Evolutionary conservation across 2,113 vertebrate species (phyloP).

Genomic region (Pipa parva): DNA sequence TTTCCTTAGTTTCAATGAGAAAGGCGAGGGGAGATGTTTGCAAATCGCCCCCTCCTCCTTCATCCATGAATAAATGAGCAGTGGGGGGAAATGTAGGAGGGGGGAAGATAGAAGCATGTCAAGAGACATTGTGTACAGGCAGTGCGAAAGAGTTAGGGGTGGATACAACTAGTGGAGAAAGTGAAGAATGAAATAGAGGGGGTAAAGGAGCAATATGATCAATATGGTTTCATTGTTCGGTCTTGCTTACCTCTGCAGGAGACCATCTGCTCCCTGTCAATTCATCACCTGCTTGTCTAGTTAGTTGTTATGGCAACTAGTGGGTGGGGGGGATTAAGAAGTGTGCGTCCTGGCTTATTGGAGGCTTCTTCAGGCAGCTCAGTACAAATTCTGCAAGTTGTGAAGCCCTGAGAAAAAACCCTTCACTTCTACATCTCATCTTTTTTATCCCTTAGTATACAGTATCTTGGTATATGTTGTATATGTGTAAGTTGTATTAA

Average conservation of each 20-base stretch:
- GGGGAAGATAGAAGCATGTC: not conserved
- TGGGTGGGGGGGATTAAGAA: slow-evolving; percentile 61
- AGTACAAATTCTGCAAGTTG: slow-evolving; percentile 38
- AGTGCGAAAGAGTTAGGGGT: slow-evolving; percentile 39
- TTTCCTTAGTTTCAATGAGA: not conserved
- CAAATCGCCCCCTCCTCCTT: slow-evolving; percentile 9
- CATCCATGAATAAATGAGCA: slow-evolving; percentile 28
- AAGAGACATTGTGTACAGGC: slow-evolving; percentile 33
- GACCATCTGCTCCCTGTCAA: slow-evolving; percentile 99
- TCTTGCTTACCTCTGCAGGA: slow-evolving; percentile 87
- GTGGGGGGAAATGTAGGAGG: slow-evolving; percentile 10
- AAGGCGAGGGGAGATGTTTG: slow-evolving; percentile 21
- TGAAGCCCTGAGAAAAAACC: slow-evolving; percentile 9
- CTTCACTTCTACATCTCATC: too few relatives aligned
- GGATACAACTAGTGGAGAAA: slow-evolving; percentile 46
- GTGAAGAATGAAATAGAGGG: slow-evolving; percentile 51
- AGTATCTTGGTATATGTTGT: too few relatives aligned
- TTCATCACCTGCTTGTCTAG: slow-evolving; percentile 98
- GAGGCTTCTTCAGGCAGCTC: slow-evolving; percentile 24
- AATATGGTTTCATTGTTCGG: slow-evolving; percentile 85
- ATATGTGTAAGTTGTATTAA: too few relatives aligned
- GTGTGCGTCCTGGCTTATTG: slow-evolving; percentile 42
- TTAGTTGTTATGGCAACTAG: slow-evolving; percentile 79
- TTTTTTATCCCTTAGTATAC: too few relatives aligned
- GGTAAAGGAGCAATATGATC: slow-evolving; percentile 76